A percentile compares a stretch with the other conserved stretches of the same genome.
Evolutionary conservation across 2,113 vertebrate species (phyloP).

Genomic region (Lycaon pictus): DNA sequence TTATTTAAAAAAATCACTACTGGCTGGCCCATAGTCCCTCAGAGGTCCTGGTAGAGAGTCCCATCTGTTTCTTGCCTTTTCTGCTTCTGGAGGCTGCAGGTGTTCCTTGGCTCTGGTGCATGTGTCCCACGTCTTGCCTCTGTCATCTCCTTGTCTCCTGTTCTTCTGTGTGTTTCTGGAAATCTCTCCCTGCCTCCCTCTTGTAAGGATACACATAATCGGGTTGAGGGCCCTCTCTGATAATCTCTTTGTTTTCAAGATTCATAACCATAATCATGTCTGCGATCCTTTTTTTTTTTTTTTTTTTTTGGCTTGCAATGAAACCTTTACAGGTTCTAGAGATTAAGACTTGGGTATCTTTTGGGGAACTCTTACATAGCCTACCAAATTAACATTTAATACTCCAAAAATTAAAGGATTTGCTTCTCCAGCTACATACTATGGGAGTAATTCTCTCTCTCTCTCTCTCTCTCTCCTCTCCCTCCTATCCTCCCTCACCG

Average conservation of each 20-base stretch:
- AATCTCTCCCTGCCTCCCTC: not conserved
- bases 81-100: not conserved
- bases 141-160: not conserved
- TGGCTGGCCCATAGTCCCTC: not conserved
- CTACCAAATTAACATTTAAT: not conserved
- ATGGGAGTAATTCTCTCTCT: not conserved
- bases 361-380: not conserved
- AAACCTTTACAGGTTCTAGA: not conserved
- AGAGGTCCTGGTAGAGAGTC: not conserved
- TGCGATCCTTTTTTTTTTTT: not conserved
- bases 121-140: not conserved
- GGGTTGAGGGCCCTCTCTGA: not conserved
- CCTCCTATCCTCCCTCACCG: not conserved
- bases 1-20: not conserved
- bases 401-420: not conserved
- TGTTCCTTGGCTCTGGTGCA: not conserved
- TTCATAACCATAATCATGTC: not conserved
- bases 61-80: not conserved
- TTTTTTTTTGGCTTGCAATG: not conserved
- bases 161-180: not conserved
- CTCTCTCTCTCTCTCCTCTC: not conserved
- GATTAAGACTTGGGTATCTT: not conserved
- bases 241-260: not conserved
- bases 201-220: not conserved
- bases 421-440: not conserved